Conservation (phyloP, 2,113 vertebrate species). For the Poeciliopsis turrubarensis region DNA sequence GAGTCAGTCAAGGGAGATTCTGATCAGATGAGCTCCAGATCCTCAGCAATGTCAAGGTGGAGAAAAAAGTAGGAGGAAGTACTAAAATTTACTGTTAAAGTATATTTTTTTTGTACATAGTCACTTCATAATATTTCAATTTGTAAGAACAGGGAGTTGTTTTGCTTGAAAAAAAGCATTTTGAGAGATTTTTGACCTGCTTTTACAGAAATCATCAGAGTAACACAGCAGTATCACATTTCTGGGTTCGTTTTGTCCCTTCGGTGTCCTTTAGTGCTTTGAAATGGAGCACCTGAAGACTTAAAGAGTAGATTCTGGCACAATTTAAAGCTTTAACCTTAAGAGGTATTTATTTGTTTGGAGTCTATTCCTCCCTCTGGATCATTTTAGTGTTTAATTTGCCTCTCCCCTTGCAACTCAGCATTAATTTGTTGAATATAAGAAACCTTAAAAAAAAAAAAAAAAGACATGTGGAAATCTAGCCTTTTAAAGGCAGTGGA, state of each 20-base stretch:
- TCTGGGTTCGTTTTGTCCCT: slow-evolving; percentile 3
- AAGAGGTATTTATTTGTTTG: slow-evolving; percentile 4
- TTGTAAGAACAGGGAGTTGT: not conserved
- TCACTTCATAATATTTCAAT: not conserved
- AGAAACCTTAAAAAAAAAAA: not conserved
- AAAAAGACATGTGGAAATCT: not conserved
- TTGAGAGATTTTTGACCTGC: not conserved
- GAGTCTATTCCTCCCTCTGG: not conserved
- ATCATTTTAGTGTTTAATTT: not conserved
- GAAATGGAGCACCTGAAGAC: not conserved
- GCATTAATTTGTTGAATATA: slow-evolving; percentile 16
- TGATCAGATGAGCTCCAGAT: slow-evolving; percentile 2
- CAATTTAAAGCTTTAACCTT: slow-evolving; percentile 2
- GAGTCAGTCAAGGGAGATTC: slow-evolving; percentile 4
- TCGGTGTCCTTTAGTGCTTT: slow-evolving; percentile 20
- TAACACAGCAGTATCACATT: not conserved
- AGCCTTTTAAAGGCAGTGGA: not conserved
- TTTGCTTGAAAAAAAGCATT: not conserved
- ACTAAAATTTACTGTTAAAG: not conserved
- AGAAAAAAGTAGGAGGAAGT: not conserved
- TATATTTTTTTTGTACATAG: not conserved
- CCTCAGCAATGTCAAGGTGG: not conserved
- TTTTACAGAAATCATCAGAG: not conserved
- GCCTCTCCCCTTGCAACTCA: slow-evolving; percentile 3
- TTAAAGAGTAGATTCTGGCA: slow-evolving; percentile 1